Evolutionary conservation across 2,113 vertebrate species (phyloP), one percentile per base, ranked within the genome.

Genomic region (Eira barbara): DNA sequence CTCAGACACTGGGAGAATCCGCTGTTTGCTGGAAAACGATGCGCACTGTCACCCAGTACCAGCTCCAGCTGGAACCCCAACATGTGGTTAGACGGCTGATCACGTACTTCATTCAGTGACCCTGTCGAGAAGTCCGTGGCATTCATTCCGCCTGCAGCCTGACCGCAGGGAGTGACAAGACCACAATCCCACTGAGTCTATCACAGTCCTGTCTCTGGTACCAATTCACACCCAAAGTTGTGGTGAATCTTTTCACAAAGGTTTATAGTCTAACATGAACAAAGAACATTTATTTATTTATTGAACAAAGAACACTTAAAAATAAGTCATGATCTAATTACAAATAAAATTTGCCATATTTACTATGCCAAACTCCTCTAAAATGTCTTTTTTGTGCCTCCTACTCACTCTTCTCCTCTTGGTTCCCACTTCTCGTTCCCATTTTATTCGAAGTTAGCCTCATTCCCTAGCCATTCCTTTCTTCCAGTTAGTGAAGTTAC

Each of bases 231-330:
- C 15, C 11, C 27, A 65, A 59, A 49, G 63, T 3, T 79, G 59
- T 15, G 39, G 29, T 36, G 2, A n/a, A 85, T n/a, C 74, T 88
- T 94, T 39, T 96, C 42, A 63, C 63, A 8, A 2, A 29, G 45
- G 17, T 84, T 80, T 88, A 3, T 61, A 63, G 83, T 89, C 57
- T 96, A 42, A 67, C 9, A 52, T 61, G 27, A 96, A 92, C 27
- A 88, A 88, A 92, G 52, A 27, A 74, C n/a, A 86, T 57, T 57
- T 57, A 52, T 55, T 55, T 57, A 55, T 55, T 55, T 55, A 55
- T 55, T 55, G 55, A 96, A 91, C 21, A 88, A 88, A 92, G 47
- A 27, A 74, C 39, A 86, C 74, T 92, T 88, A 88, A 92, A 94
- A 95, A 65, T 67, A 96, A 92, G 12, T 78, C 23, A 39, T 36